Percentiles rank a stretch among this genome's conserved stretches.
Evolutionary conservation across 2,888 invertebrate genomes (phyloP).

Genomic region (Ectemnius cavifrons): DNA sequence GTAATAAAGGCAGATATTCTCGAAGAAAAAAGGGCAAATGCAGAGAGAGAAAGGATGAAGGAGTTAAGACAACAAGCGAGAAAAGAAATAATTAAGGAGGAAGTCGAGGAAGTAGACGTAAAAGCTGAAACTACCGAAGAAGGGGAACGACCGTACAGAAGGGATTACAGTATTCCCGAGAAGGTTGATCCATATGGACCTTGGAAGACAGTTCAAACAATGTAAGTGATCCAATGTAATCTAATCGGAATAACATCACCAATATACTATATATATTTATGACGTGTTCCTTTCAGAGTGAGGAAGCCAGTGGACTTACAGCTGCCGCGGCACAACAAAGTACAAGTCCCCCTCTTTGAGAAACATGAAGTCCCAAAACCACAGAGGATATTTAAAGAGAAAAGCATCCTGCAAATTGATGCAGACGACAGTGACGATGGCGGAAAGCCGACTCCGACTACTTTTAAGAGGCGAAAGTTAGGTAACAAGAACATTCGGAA

Average conservation of each 20-base stretch:
- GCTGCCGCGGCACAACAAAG: conserved; percentile 81
- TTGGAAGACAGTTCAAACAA: conserved; percentile 85
- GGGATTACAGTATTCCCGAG: conserved; percentile 82
- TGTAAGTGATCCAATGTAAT: conserved; percentile 78
- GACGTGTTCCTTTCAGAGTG: conserved; percentile 74
- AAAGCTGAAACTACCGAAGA: conserved; percentile 64
- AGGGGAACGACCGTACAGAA: conserved; percentile 74
- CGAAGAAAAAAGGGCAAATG: conserved; percentile 72
- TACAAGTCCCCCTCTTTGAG: conserved; percentile 76
- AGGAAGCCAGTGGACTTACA: conserved; percentile 84
- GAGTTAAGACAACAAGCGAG: conserved; percentile 73
- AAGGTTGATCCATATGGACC: conserved; percentile 85
- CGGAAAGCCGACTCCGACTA: conserved; percentile 69
- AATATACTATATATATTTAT: too few species aligned
- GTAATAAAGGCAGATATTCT: conserved; percentile 76
- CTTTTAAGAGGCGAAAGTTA: conserved; percentile 86
- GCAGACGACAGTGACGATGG: conserved; percentile 78
- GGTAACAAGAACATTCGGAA: conserved; percentile 83
- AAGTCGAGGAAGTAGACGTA: conserved; percentile 47
- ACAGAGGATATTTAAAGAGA: conserved; percentile 82
- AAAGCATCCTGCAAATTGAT: conserved; percentile 80
- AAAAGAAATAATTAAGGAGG: conserved; percentile 79
- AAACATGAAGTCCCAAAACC: conserved; percentile 77
- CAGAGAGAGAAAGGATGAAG: conserved; percentile 69
- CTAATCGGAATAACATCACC: background rate